Conservation (phyloP, 2,888 invertebrate species). For the Bimastos eiseni region DNA sequence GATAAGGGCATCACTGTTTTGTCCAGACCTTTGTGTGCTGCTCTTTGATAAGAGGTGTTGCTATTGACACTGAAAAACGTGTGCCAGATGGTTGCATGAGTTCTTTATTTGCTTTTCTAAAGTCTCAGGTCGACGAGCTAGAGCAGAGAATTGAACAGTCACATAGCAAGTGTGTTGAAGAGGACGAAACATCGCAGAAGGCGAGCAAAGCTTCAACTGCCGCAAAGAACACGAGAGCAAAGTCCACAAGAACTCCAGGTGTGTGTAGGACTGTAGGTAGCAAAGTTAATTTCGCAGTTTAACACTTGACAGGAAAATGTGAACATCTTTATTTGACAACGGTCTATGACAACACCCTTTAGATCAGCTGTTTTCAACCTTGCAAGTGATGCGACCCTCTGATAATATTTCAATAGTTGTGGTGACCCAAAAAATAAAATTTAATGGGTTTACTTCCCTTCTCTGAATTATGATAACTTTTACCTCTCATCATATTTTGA, state of each 20-base stretch:
- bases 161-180: constrained; percentile 59
- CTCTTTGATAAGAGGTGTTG: no score
- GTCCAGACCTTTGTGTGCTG: no score
- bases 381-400: no score
- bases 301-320: background rate
- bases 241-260: background rate
- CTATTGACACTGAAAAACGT: no score
- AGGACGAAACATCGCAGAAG: constrained; percentile 51
- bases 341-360: background rate
- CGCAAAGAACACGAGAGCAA: constrained; percentile 27
- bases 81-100: background rate
- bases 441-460: no score
- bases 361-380: background rate
- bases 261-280: background rate
- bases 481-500: no score
- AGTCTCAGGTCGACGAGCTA: constrained; percentile 70
- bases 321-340: background rate
- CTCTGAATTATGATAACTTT: no score
- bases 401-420: no score
- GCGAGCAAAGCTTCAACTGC: constrained; percentile 48
- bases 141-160: constrained; percentile 73
- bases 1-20: background rate
- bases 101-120: constrained; percentile 31
- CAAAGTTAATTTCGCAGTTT: background rate
- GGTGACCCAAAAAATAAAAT: no score